Percentiles rank a stretch among this genome's conserved stretches.
phyloP scores from a whole-genome alignment of 2,113 vertebrate species.

The Atractosteus spatula region DNA sequence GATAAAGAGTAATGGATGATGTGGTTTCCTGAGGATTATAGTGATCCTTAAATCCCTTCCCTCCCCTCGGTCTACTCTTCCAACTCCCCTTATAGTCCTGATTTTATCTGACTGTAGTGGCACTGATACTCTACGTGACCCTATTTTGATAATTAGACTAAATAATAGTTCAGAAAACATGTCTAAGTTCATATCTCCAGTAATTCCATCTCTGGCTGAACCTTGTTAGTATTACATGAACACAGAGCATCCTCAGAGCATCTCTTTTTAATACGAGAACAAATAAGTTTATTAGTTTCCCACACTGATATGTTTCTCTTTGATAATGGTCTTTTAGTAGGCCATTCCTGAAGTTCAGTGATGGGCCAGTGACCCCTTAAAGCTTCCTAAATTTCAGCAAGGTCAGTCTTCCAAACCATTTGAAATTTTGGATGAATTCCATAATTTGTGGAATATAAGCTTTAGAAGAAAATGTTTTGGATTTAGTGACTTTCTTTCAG shows the following conservation, averaged over 20 bases:
- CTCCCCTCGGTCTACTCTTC: neutral
- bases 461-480: no score
- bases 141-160: neutral
- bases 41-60: neutral
- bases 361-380: neutral
- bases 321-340: neutral
- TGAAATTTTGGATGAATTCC: no score
- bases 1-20: neutral
- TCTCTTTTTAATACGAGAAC: neutral
- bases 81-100: neutral
- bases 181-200: neutral
- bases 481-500: no score
- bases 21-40: neutral
- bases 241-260: no score
- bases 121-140: neutral
- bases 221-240: neutral
- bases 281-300: neutral
- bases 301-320: constrained; percentile 4
- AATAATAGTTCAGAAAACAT: neutral
- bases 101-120: neutral
- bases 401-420: no score
- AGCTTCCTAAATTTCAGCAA: no score
- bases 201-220: neutral
- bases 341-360: neutral
- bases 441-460: no score